Conservation (phyloP, 23 tunicate genomes). For the Halocynthia aurantium region DNA sequence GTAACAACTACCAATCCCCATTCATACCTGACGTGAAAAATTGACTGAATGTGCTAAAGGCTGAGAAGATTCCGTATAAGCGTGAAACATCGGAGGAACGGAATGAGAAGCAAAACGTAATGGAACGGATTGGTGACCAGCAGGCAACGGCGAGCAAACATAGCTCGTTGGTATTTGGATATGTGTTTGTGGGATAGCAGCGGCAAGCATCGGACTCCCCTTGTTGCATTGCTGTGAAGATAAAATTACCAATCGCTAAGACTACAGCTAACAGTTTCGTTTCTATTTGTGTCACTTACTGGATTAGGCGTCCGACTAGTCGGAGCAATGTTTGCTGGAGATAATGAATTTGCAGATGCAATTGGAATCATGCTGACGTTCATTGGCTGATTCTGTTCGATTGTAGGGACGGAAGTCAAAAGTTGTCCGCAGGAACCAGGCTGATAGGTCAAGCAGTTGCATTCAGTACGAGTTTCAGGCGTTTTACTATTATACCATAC, state of each 20-base stretch:
- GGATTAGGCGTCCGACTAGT: background rate
- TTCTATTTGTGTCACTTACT: background rate
- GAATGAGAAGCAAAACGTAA: conserved; percentile 19
- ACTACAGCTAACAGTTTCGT: background rate
- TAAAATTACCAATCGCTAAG: too few relatives aligned
- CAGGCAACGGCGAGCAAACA: conserved; percentile 28
- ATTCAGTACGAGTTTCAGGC: background rate
- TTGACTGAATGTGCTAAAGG: conserved; percentile 6
- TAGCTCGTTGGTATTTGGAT: conserved; percentile 20
- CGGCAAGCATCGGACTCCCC: conserved; percentile 1
- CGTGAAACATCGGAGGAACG: background rate
- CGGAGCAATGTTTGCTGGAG: background rate
- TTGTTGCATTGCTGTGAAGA: background rate
- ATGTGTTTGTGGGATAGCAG: conserved; percentile 12
- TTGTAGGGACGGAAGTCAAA: conserved; percentile 20
- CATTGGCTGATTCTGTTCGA: conserved; percentile 8
- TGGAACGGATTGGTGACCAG: conserved; percentile 20
- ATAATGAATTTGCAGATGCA: background rate
- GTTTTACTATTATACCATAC: background rate
- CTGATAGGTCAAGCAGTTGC: background rate
- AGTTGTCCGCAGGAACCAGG: conserved; percentile 42
- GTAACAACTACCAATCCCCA: background rate
- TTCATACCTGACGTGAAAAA: conserved; percentile 15
- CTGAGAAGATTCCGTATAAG: background rate
- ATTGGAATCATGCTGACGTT: background rate